These are phyloP conservation scores for Gasterosteus aculeatus DNA, from an alignment of 2,113 vertebrate genomes.

Conservation along the genomic window DNA sequence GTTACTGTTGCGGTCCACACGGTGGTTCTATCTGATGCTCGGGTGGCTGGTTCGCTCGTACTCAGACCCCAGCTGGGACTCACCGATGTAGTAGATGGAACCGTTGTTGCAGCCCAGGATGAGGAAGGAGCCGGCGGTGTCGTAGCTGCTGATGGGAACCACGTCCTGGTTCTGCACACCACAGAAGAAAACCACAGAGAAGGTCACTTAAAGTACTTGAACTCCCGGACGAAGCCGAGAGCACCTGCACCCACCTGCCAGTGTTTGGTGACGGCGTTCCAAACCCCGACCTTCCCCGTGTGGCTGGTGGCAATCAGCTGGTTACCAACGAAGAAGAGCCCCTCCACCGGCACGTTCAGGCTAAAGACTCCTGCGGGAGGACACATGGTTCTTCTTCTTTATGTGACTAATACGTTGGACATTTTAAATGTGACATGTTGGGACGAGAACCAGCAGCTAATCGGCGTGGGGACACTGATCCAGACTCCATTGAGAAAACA, in stretches of 20 bases:
- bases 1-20: too few relatives aligned
- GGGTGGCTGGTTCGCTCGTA: too few relatives aligned
- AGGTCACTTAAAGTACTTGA: not conserved
- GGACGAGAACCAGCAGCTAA: too few relatives aligned
- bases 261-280: slow-evolving; percentile 96
- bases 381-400: not conserved
- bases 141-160: slow-evolving; percentile 92
- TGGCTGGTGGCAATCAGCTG: slow-evolving; percentile 94
- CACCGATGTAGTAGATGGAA: slow-evolving; percentile 92
- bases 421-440: too few relatives aligned
- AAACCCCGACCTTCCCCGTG: slow-evolving; percentile 91
- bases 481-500: too few relatives aligned
- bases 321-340: slow-evolving; percentile 93
- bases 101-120: slow-evolving; percentile 93
- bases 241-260: slow-evolving; percentile 87
- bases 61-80: not conserved
- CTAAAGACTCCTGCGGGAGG: slow-evolving; percentile 86
- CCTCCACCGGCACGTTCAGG: slow-evolving; percentile 89
- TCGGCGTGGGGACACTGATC: too few relatives aligned
- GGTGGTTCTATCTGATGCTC: not conserved
- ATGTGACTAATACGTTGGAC: too few relatives aligned
- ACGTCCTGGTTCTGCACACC: slow-evolving; percentile 88
- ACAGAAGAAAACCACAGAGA: not conserved
- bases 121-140: slow-evolving; percentile 91
- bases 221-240: too few relatives aligned